A percentile compares a stretch with the other conserved stretches of the same genome.
These are phyloP conservation scores for Monochamus saltuarius DNA, from an alignment of 1,140 invertebrate species.

Conservation along the genomic window DNA sequence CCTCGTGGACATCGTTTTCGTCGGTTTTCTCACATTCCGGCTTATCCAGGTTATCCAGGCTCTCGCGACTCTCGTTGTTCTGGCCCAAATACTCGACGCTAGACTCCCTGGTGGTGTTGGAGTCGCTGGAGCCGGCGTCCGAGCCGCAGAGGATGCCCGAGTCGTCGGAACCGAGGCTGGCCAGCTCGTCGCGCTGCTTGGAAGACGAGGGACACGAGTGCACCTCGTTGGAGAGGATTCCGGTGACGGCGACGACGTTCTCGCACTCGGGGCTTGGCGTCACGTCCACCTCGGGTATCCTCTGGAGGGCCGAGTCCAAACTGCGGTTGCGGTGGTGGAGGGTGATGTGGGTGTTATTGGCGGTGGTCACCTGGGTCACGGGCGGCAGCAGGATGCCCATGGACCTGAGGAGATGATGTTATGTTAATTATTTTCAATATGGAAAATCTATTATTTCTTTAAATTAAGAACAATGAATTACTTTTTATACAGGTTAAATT, in stretches of 20 bases:
- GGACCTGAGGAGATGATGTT: slow-evolving; percentile 57
- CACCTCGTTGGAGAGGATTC: background rate
- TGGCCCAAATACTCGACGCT: slow-evolving; percentile 51
- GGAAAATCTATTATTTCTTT: too few species aligned
- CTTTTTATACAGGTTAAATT: too few species aligned
- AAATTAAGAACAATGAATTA: too few species aligned
- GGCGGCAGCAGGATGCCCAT: slow-evolving; percentile 76
- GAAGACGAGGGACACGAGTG: slow-evolving; percentile 7
- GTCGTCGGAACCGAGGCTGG: slow-evolving; percentile 81
- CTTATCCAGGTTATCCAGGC: slow-evolving; percentile 51
- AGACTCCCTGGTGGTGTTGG: slow-evolving; percentile 43
- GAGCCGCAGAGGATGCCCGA: slow-evolving; percentile 78
- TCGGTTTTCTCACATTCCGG: slow-evolving; percentile 1
- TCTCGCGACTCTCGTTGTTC: slow-evolving; percentile 63
- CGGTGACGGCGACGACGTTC: slow-evolving; percentile 36
- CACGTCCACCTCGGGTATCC: slow-evolving; percentile 82
- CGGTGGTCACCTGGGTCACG: slow-evolving; percentile 59
- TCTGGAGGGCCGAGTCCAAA: slow-evolving; percentile 81
- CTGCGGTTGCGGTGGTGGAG: slow-evolving; percentile 85
- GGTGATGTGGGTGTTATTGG: slow-evolving; percentile 56
- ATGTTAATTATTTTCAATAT: background rate
- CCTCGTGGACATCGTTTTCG: slow-evolving; percentile 8
- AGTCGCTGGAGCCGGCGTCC: slow-evolving; percentile 57
- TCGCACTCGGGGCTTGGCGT: slow-evolving; percentile 77
- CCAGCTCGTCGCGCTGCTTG: slow-evolving; percentile 62